These are phyloP conservation scores for Crax fasciolata DNA, from an alignment of 2,797 vertebrate species.

Conservation along the genomic window DNA sequence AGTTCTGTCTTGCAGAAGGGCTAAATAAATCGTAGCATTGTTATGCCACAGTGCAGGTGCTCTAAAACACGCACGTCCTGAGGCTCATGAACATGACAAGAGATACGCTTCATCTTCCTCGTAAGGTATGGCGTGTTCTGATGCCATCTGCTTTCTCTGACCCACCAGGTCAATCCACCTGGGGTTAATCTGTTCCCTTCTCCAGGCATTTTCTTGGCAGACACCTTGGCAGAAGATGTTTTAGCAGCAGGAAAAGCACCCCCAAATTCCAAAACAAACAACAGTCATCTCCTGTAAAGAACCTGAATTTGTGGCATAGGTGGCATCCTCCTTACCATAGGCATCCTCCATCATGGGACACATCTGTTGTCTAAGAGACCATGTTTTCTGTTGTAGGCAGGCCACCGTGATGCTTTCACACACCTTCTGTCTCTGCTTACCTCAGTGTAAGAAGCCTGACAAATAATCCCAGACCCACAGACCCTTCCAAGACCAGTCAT, in stretches of 20 bases:
- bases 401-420: not conserved
- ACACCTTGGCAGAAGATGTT: not conserved
- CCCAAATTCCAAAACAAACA: not conserved
- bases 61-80: not conserved
- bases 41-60: not conserved
- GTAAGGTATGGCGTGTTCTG: not conserved
- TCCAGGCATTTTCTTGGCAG: not conserved
- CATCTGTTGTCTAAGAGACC: not conserved
- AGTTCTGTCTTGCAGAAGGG: not conserved
- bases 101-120: not conserved
- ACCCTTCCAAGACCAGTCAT: not conserved
- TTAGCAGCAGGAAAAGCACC: not conserved
- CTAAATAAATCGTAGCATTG: not conserved
- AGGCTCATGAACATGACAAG: not conserved
- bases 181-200: not conserved
- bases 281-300: not conserved
- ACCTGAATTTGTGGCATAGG: not conserved
- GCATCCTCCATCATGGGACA: not conserved
- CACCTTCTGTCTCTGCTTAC: not conserved
- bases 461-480: not conserved
- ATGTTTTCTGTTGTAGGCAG: not conserved
- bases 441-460: not conserved
- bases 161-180: not conserved
- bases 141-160: not conserved
- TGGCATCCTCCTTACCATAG: not conserved